Evolutionary conservation across 2,113 vertebrate species (phyloP).

Genomic region (Ifrita kowaldi): DNA sequence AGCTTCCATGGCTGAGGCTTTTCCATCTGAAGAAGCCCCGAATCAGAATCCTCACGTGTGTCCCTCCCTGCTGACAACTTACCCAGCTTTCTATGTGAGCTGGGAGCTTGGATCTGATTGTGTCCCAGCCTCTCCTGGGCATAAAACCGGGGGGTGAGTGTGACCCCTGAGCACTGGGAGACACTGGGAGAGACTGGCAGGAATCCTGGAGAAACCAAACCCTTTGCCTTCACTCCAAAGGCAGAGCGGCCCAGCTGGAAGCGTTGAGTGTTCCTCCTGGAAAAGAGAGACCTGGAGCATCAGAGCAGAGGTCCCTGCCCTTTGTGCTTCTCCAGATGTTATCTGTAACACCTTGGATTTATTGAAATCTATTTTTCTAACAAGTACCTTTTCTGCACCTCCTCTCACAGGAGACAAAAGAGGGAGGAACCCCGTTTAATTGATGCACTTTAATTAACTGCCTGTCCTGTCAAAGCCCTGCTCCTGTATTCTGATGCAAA

Average conservation of each 20-base stretch:
- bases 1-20: background rate
- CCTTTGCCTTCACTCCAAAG: background rate
- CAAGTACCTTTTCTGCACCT: background rate
- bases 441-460: background rate
- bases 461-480: background rate
- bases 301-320: background rate
- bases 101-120: background rate
- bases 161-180: background rate
- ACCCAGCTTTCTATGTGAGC: background rate
- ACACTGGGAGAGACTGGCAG: background rate
- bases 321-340: background rate
- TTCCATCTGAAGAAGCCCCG: background rate
- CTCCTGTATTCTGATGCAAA: background rate
- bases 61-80: background rate
- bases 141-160: background rate
- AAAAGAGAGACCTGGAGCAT: background rate
- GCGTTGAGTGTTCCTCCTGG: background rate
- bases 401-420: accelerated
- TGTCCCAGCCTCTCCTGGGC: background rate
- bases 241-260: background rate
- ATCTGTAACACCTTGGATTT: background rate
- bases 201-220: background rate
- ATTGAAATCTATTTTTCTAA: background rate
- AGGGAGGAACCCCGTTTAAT: background rate
- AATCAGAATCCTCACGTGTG: accelerated